Evolutionary conservation across 2,113 vertebrate genomes (phyloP).

Genomic region (Nothobranchius kuhntae): DNA sequence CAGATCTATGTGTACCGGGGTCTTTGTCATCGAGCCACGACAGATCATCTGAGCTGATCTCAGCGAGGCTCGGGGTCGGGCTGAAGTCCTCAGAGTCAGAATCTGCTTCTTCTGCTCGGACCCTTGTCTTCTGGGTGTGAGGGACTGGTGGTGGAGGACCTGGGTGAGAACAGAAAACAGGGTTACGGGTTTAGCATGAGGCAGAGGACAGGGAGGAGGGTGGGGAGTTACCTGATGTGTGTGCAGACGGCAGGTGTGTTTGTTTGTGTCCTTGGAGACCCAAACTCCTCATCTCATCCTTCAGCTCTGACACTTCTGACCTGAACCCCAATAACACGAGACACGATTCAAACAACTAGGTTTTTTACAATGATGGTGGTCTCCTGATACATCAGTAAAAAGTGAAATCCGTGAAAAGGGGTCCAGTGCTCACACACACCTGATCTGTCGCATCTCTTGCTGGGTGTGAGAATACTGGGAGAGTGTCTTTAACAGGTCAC

Average conservation of each 20-base stretch:
- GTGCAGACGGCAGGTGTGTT: slow-evolving; percentile 21
- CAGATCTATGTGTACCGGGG: slow-evolving; percentile 49
- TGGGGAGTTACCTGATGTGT: slow-evolving; percentile 38
- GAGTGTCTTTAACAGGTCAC: slow-evolving; percentile 67
- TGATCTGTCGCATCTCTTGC: slow-evolving; percentile 72
- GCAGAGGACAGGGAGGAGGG: not conserved
- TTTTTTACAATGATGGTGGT: too few relatives aligned
- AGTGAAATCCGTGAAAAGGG: not conserved
- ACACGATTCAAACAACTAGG: not conserved
- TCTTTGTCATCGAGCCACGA: slow-evolving; percentile 72
- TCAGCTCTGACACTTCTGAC: slow-evolving; percentile 73
- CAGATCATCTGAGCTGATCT: slow-evolving; percentile 80
- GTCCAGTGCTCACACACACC: slow-evolving; percentile 39
- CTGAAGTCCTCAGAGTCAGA: slow-evolving; percentile 78
- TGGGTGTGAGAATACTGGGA: slow-evolving; percentile 67
- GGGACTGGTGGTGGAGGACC: slow-evolving; percentile 30
- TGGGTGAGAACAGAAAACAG: slow-evolving; percentile 9
- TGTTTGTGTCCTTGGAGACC: slow-evolving; percentile 49
- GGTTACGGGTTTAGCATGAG: not conserved
- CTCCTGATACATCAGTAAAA: too few relatives aligned
- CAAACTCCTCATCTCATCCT: slow-evolving; percentile 75
- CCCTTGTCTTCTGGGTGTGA: slow-evolving; percentile 16
- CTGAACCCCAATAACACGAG: slow-evolving; percentile 34
- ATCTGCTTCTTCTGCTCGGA: slow-evolving; percentile 45
- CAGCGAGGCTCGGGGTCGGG: slow-evolving; percentile 77